phyloP scores from a whole-genome alignment of 2,113 vertebrate genomes.

The Leucopternis melanops region DNA sequence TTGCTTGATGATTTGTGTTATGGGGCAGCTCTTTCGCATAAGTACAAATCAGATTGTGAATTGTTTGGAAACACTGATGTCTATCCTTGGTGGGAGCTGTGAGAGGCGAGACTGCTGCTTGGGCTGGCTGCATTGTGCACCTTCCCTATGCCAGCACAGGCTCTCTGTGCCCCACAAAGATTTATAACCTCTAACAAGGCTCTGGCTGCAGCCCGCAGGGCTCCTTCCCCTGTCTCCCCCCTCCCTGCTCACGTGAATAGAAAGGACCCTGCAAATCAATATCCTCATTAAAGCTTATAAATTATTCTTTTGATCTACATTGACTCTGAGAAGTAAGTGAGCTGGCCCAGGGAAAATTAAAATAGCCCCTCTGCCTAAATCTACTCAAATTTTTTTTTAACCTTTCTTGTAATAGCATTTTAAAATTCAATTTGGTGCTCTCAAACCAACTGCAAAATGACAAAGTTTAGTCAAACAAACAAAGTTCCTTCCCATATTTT shows the following conservation, averaged over 20 bases:
- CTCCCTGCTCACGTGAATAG: neutral
- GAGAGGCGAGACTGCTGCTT: neutral
- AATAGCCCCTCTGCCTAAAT: neutral
- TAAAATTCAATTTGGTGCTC: neutral
- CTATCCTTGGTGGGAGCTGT: neutral
- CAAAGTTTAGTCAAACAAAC: neutral
- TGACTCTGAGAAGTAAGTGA: neutral
- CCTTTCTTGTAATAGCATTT: neutral
- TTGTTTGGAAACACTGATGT: constrained; percentile 50
- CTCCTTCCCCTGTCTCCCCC: neutral
- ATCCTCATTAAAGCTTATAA: constrained; percentile 14
- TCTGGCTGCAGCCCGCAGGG: neutral
- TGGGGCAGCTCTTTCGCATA: neutral
- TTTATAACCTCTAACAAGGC: neutral
- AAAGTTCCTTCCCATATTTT: neutral
- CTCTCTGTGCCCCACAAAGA: neutral
- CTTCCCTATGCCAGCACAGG: neutral
- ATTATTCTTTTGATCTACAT: neutral
- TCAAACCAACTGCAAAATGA: neutral
- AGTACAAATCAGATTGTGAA: constrained; percentile 30
- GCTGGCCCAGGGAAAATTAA: neutral
- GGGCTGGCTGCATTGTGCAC: neutral
- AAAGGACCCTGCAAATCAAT: neutral
- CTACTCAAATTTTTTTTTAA: neutral
- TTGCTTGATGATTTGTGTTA: constrained; percentile 46